Evolutionary conservation across 1,140 invertebrate genomes (phyloP).

Genomic region (Olivierus martensii): DNA sequence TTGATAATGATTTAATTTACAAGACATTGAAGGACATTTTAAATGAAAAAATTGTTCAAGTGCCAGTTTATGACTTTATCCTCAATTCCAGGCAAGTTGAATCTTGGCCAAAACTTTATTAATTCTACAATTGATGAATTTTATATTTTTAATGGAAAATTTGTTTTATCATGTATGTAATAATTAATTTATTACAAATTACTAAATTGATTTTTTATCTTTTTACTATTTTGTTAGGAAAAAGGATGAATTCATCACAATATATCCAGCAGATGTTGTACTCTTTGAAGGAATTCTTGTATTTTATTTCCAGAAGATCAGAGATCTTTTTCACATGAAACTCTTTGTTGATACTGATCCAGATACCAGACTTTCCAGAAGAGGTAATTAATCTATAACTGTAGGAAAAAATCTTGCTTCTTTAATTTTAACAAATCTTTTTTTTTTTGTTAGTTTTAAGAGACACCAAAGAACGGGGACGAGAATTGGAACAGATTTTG

Average conservation of each 20-base stretch:
- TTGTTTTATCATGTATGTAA: no score
- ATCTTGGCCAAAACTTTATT: neutral
- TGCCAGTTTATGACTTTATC: constrained; percentile 82
- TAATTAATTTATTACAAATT: no score
- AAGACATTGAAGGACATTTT: constrained; percentile 65
- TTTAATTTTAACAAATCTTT: no score
- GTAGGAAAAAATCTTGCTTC: no score
- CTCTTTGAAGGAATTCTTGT: constrained; percentile 95
- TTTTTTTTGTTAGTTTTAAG: constrained; percentile 57
- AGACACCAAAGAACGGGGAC: constrained; percentile 84
- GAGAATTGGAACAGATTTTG: constrained; percentile 86
- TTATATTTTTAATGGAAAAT: no score
- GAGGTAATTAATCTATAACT: constrained; percentile 46
- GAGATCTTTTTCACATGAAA: constrained; percentile 97
- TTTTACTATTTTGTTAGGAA: constrained; percentile 39
- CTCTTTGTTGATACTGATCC: constrained; percentile 98
- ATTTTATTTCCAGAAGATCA: constrained; percentile 89
- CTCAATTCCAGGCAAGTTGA: constrained; percentile 59
- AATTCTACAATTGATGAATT: no score
- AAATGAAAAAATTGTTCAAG: constrained; percentile 64
- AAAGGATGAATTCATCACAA: constrained; percentile 50
- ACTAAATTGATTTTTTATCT: no score
- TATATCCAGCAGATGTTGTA: constrained; percentile 96
- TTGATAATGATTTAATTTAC: constrained; percentile 71
- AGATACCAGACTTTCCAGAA: constrained; percentile 82